phyloP scores from a whole-genome alignment of 1,140 invertebrate species.

The Drosophila bocki region DNA sequence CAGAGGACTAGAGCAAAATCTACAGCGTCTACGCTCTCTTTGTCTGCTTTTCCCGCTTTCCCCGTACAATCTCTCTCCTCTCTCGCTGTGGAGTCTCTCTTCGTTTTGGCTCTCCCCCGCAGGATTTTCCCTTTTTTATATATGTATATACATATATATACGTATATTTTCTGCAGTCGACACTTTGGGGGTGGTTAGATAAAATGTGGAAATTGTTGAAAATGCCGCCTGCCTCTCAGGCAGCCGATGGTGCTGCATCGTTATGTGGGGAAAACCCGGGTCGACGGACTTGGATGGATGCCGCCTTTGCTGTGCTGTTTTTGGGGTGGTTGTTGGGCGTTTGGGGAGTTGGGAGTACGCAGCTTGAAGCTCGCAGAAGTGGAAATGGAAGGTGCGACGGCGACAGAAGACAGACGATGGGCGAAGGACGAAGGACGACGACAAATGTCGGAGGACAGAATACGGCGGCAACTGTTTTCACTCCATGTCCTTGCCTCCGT shows the following conservation, averaged over 20 bases:
- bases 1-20: constrained; percentile 51
- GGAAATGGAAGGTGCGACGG: constrained; percentile 61
- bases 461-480: constrained; percentile 62
- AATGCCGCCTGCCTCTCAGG: constrained; percentile 66
- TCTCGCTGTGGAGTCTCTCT: constrained; percentile 26
- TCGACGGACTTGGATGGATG: constrained; percentile 75
- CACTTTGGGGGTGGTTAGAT: constrained; percentile 82
- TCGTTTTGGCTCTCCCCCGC: constrained; percentile 43
- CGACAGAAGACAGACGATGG: constrained; percentile 52
- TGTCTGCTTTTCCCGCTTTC: constrained; percentile 24
- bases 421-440: constrained; percentile 39
- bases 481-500: constrained; percentile 63
- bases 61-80: constrained; percentile 5
- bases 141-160: constrained; percentile 32
- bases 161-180: constrained; percentile 67
- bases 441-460: constrained; percentile 59
- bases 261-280: constrained; percentile 73
- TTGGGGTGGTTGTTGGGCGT: constrained; percentile 54
- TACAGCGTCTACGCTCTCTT: constrained; percentile 57
- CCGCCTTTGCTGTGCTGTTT: constrained; percentile 37
- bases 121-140: constrained; percentile 72
- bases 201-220: constrained; percentile 83
- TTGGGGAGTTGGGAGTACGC: constrained; percentile 11
- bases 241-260: constrained; percentile 70
- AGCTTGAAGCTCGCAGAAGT: constrained; percentile 9